Conservation (phyloP, 2,113 vertebrate species). For the Trachemys scripta region DNA sequence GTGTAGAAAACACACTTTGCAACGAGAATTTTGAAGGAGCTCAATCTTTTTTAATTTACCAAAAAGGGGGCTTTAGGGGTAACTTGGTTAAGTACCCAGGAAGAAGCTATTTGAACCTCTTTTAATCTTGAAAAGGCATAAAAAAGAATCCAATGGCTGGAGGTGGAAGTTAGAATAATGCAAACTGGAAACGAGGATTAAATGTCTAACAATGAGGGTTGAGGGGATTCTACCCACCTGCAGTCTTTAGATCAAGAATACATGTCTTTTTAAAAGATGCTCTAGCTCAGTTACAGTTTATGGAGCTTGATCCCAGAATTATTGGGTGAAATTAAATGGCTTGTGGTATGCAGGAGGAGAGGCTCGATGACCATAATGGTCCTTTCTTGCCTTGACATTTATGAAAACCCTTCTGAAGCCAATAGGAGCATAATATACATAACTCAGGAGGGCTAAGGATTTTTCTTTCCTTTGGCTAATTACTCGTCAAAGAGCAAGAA, state of each 20-base stretch:
- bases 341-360: too few relatives aligned
- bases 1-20: not conserved
- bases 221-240: not conserved
- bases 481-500: not conserved
- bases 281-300: not conserved
- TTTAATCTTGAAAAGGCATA: not conserved
- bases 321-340: not conserved
- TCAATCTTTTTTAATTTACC: not conserved
- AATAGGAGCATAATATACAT: not conserved
- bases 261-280: not conserved
- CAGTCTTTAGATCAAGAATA: not conserved
- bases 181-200: not conserved
- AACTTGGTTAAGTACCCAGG: not conserved
- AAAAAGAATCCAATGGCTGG: not conserved
- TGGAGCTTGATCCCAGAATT: not conserved
- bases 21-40: not conserved
- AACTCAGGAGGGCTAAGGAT: not conserved
- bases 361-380: fast-evolving
- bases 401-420: not conserved
- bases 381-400: not conserved
- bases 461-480: not conserved
- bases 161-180: not conserved
- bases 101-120: not conserved
- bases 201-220: too few relatives aligned
- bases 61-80: not conserved